Conservation (phyloP, 2,113 vertebrate species). For the Spermophilus dauricus region DNA sequence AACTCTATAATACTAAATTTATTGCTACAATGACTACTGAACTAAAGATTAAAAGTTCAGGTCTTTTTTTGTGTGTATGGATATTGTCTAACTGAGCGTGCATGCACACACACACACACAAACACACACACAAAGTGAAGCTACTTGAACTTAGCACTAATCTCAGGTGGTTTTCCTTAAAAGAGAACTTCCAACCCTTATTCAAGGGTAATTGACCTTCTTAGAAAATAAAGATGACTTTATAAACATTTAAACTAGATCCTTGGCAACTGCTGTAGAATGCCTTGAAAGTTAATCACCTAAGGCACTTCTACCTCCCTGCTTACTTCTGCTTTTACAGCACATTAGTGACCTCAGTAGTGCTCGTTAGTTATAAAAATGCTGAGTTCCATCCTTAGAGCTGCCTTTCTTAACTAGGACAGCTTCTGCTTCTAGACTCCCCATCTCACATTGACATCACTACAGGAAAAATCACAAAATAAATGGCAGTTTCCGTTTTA, state of each 20-base stretch:
- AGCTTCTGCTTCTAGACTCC: neutral
- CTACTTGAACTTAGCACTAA: neutral
- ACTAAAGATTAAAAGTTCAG: constrained; percentile 8
- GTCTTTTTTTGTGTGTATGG: neutral
- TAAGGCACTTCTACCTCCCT: constrained; percentile 7
- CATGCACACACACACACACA: too few species aligned
- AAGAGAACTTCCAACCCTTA: neutral
- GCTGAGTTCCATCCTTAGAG: neutral
- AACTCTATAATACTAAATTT: constrained; percentile 2
- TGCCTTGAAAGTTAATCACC: constrained; percentile 19
- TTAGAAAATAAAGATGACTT: neutral
- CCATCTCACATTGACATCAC: neutral
- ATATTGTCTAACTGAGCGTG: neutral
- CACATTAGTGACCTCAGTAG: neutral
- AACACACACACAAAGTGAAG: neutral
- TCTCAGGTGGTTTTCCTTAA: constrained; percentile 45
- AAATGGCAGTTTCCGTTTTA: constrained; percentile 2
- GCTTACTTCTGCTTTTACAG: constrained; percentile 42
- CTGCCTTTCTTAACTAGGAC: neutral
- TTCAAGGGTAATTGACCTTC: neutral
- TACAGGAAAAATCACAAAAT: neutral
- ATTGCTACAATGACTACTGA: neutral
- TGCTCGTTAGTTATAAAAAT: constrained; percentile 22
- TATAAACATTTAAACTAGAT: neutral
- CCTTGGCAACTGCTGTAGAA: neutral